These are phyloP conservation scores for Patella caerulea DNA, from an alignment of 2,888 invertebrate genomes.

Conservation along the genomic window DNA sequence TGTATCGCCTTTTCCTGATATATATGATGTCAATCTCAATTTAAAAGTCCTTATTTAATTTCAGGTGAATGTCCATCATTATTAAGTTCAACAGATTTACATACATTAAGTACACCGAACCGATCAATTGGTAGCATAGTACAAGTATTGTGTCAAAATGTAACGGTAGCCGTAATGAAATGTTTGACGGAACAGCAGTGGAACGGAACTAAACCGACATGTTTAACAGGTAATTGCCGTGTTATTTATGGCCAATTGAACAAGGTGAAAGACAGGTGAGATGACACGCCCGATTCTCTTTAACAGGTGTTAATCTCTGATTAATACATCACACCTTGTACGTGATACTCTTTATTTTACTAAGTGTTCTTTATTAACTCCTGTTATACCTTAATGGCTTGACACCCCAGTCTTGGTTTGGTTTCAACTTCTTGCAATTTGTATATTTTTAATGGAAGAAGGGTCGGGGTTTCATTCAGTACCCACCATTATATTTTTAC, in stretches of 20 bases:
- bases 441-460: too few species aligned
- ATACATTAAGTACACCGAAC: slow-evolving; percentile 11
- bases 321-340: too few species aligned
- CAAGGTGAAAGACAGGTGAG: slow-evolving; percentile 3
- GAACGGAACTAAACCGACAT: slow-evolving; percentile 20
- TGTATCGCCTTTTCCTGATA: too few species aligned
- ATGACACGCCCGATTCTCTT: neutral
- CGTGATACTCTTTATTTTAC: too few species aligned
- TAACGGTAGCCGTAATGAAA: slow-evolving; percentile 18
- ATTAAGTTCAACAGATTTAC: neutral
- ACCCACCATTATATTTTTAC: too few species aligned
- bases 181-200: slow-evolving; percentile 15
- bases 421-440: too few species aligned
- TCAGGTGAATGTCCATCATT: slow-evolving; percentile 20
- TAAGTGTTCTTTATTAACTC: too few species aligned
- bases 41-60: neutral
- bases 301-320: too few species aligned
- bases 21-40: too few species aligned
- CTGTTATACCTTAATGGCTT: too few species aligned
- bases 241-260: slow-evolving; percentile 1
- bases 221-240: slow-evolving; percentile 17
- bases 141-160: slow-evolving; percentile 20
- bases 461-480: too few species aligned
- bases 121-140: slow-evolving; percentile 16
- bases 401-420: too few species aligned